Conservation (phyloP, 2,797 vertebrate genomes). For the Gymnoscopelus microlampas region DNA sequence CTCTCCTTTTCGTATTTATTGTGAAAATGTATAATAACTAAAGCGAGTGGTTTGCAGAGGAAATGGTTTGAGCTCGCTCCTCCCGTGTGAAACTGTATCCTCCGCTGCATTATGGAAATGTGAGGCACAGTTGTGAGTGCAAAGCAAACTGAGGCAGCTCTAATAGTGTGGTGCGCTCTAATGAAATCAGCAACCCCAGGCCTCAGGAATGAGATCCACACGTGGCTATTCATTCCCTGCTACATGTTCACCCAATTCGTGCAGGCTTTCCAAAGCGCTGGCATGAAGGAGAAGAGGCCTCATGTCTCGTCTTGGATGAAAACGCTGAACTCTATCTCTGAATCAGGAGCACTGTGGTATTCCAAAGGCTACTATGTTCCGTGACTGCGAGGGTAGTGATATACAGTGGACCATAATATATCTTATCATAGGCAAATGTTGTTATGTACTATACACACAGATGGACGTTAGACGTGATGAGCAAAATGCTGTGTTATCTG, state of each 20-base stretch:
- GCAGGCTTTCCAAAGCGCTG: constrained; percentile 53
- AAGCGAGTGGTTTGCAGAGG: constrained; percentile 74
- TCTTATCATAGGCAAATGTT: constrained; percentile 55
- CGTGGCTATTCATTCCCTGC: constrained; percentile 63
- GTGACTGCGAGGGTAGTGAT: constrained; percentile 57
- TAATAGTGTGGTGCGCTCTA: constrained; percentile 78
- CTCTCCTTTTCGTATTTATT: constrained; percentile 75
- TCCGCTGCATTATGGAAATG: constrained; percentile 76
- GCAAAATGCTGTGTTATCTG: background rate
- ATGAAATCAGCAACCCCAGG: constrained; percentile 80
- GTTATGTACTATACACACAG: constrained; percentile 52
- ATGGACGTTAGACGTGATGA: constrained; percentile 46
- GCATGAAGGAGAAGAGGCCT: constrained; percentile 57
- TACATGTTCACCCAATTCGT: constrained; percentile 69
- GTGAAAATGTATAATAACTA: constrained; percentile 78
- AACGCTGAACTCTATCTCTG: constrained; percentile 68
- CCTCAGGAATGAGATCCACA: constrained; percentile 75
- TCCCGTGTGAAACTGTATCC: constrained; percentile 78
- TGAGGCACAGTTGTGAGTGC: constrained; percentile 62
- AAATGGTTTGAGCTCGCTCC: constrained; percentile 74
- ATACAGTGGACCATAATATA: constrained; percentile 49
- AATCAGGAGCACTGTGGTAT: constrained; percentile 69
- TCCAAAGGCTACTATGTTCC: constrained; percentile 53
- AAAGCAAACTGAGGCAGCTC: constrained; percentile 78
- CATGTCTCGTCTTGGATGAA: constrained; percentile 63